A percentile compares a stretch with the other conserved stretches of the same genome.
phyloP scores from a whole-genome alignment of 2,113 vertebrate species.

The Gopherus flavomarginatus region DNA sequence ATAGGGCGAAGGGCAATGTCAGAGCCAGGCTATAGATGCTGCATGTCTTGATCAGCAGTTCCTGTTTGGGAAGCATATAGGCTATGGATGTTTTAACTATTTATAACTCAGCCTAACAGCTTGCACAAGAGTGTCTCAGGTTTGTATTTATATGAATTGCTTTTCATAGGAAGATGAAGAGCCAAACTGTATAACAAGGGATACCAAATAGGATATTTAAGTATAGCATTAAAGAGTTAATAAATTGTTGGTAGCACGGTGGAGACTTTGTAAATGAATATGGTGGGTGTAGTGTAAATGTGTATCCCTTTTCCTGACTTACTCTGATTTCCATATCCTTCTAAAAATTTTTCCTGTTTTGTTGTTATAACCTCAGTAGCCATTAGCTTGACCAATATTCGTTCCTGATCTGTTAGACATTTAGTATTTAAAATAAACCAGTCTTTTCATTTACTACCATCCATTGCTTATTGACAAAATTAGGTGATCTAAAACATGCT shows the following conservation, averaged over 20 bases:
- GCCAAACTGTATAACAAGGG: not conserved
- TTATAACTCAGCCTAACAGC: not conserved
- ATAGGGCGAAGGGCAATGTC: not conserved
- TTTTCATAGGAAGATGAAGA: not conserved
- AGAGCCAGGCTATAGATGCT: not conserved
- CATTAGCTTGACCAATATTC: not conserved
- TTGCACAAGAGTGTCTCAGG: not conserved
- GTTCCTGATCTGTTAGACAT: not conserved
- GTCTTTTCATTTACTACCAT: not conserved
- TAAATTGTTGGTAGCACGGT: not conserved
- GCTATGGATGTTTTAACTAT: not conserved
- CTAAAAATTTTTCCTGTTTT: not conserved
- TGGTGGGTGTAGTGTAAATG: not conserved
- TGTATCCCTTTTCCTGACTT: not conserved
- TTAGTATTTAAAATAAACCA: not conserved
- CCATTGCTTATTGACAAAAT: not conserved
- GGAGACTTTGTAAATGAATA: not conserved
- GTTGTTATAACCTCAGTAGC: not conserved
- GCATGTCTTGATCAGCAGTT: not conserved
- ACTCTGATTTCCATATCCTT: not conserved
- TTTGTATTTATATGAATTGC: not conserved
- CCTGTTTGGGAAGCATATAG: not conserved
- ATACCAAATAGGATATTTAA: not conserved
- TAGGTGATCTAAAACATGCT: not conserved
- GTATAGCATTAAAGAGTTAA: not conserved